Evolutionary conservation across 2,888 invertebrate genomes (phyloP).

Genomic region (Acleris laterana): DNA sequence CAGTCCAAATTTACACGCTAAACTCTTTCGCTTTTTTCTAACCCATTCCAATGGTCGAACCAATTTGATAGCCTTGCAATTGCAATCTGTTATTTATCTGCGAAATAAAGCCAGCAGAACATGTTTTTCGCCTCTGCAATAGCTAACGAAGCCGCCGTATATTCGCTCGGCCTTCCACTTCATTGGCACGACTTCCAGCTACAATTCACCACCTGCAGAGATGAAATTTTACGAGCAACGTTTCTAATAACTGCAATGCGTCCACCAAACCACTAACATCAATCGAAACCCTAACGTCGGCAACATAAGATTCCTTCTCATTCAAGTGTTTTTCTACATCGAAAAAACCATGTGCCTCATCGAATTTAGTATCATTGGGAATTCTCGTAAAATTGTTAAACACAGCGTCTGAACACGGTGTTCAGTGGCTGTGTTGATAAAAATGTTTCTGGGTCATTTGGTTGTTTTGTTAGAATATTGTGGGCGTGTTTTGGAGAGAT

Average conservation of each 20-base stretch:
- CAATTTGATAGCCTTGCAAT: background rate
- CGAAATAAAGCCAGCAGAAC: constrained; percentile 8
- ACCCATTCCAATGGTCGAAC: too few species aligned
- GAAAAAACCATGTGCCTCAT: constrained; percentile 27
- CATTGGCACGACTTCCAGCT: constrained; percentile 21
- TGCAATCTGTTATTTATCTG: background rate
- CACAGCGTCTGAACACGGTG: constrained; percentile 22
- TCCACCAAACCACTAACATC: background rate
- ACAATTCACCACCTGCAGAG: constrained; percentile 31
- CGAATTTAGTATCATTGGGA: constrained; percentile 23
- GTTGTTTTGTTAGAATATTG: constrained; percentile 11
- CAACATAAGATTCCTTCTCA: constrained; percentile 6
- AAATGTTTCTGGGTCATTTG: constrained; percentile 20
- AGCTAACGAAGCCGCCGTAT: constrained; percentile 23
- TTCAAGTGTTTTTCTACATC: background rate
- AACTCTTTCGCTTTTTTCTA: too few species aligned
- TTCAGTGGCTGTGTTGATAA: constrained; percentile 18
- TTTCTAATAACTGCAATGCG: constrained; percentile 31
- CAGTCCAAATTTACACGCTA: too few species aligned
- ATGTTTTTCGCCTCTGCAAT: constrained; percentile 15
- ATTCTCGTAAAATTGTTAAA: constrained; percentile 30
- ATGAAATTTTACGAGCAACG: constrained; percentile 28
- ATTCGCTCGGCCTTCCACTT: constrained; percentile 17
- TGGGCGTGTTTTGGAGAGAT: background rate
- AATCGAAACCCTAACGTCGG: constrained; percentile 3